Percentiles rank a stretch among this genome's conserved stretches.
Evolutionary conservation across 2,113 vertebrate genomes (phyloP).

Genomic region (Gambusia holbrooki): DNA sequence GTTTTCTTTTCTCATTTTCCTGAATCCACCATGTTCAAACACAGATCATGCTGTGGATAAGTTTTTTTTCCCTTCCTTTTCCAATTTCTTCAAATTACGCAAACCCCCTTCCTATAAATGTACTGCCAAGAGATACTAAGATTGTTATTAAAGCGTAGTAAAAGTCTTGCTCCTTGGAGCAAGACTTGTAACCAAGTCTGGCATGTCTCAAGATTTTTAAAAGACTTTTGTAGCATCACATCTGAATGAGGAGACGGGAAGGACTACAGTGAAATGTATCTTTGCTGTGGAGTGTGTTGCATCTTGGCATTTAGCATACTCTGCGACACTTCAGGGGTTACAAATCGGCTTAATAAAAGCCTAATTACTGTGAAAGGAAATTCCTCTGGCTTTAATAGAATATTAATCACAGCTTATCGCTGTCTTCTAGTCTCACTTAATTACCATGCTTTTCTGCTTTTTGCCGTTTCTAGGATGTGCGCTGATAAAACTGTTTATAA

Average conservation of each 20-base stretch:
- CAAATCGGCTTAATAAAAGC: conserved; percentile 82
- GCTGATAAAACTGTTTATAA: conserved; percentile 48
- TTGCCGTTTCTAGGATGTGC: conserved; percentile 27
- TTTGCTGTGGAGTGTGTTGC: conserved; percentile 57
- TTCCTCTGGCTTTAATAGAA: conserved; percentile 82
- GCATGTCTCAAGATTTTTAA: background rate
- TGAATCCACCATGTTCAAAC: no score
- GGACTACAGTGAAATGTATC: conserved; percentile 50
- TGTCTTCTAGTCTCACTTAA: conserved; percentile 82
- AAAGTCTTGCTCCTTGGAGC: background rate
- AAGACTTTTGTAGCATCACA: conserved; percentile 8
- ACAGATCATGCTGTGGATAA: no score
- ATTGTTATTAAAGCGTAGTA: no score
- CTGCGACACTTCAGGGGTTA: conserved; percentile 80
- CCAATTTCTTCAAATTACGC: no score
- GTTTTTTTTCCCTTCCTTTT: no score
- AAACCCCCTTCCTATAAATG: no score
- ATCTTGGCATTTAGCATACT: conserved; percentile 76
- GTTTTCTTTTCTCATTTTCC: no score
- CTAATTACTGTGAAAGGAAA: conserved; percentile 82
- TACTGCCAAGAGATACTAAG: no score
- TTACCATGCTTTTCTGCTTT: conserved; percentile 70
- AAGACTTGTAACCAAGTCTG: background rate
- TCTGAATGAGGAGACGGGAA: conserved; percentile 63
- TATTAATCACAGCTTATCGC: conserved; percentile 83